Base-by-base conservation (phyloP, 2,113 vertebrate species). In the Pachyramphus minor region DNA sequence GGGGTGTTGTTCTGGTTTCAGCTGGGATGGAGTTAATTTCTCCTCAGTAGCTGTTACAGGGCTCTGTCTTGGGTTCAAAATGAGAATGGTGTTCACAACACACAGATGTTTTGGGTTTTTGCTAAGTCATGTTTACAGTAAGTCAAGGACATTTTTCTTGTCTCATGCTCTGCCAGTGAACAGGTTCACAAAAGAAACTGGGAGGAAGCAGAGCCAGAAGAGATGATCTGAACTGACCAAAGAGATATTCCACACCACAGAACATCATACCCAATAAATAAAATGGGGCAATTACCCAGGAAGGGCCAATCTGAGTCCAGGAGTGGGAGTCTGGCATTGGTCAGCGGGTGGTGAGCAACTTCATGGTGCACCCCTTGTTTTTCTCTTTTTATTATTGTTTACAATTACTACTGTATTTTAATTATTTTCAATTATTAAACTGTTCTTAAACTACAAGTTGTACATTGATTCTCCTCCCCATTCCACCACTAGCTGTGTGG, bases 251-350 rank as follows among this genome's bases (percentile, higher is more conserved):
- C 41, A 79, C 19, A 55, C 14, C n/a, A 55, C 1, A 17, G 24
- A 79, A 63, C 47, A 35, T 25, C 41, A 72, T 63, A n/a, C 2
- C 9, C 41, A 30, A 30, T 35, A 25, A 30, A 30, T 31, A 25
- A 79, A 79, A 41, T 30, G n/a, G 20, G 20, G 23, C 8, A 55
- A 24, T 55, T 49, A 63, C 49, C 16, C 30, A 16, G 12, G 47
- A 71, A 23, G 20, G 69, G 24, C 4, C 5, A 3, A 24, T n/a
- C 41, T 41, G n/a, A 8, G 12, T 53, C 71, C 0, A 0, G 41
- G 64, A 72, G 47, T 5, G 6, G 11, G 23, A 2, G 6, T 47
- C 47, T 71, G n/a, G n/a, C 28, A n/a, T 30, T 0, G 0, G 5
- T 24, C 41, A 62, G 47, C 30, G n/a, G 56, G 39, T 23, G 56